A percentile compares a stretch with the other conserved stretches of the same genome.
phyloP scores from a whole-genome alignment of 2,113 vertebrate species.

The Theristicus caerulescens region DNA sequence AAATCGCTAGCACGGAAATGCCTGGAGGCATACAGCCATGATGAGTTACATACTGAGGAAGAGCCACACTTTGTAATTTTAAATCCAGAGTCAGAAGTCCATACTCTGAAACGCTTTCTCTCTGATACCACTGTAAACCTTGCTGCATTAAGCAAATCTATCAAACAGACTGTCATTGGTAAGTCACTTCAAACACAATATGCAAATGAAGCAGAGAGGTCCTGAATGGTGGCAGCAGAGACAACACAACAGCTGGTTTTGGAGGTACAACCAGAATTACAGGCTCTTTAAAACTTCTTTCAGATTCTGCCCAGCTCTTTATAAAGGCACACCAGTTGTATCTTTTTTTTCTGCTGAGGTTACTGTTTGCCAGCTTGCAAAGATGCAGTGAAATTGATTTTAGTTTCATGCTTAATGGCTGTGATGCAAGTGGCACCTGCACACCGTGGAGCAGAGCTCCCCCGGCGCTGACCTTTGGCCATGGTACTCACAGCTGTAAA shows the following conservation, averaged over 20 bases:
- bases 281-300: neutral
- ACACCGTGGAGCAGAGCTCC: neutral
- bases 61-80: neutral
- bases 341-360: neutral
- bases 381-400: slow-evolving; percentile 1
- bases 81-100: neutral
- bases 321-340: neutral
- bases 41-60: neutral
- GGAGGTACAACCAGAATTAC: neutral
- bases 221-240: neutral
- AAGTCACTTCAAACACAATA: neutral
- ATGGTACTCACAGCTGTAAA: neutral
- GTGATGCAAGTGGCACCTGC: slow-evolving; percentile 2
- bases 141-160: neutral
- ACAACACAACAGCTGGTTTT: neutral
- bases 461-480: neutral
- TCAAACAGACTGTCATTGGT: neutral
- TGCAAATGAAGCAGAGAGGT: neutral
- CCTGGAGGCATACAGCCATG: neutral
- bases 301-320: neutral
- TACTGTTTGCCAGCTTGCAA: neutral
- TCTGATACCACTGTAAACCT: neutral
- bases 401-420: neutral
- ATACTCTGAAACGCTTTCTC: neutral
- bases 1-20: neutral